Evolutionary conservation across 2,888 invertebrate genomes (phyloP).

Genomic region (Cephonodes hylas): DNA sequence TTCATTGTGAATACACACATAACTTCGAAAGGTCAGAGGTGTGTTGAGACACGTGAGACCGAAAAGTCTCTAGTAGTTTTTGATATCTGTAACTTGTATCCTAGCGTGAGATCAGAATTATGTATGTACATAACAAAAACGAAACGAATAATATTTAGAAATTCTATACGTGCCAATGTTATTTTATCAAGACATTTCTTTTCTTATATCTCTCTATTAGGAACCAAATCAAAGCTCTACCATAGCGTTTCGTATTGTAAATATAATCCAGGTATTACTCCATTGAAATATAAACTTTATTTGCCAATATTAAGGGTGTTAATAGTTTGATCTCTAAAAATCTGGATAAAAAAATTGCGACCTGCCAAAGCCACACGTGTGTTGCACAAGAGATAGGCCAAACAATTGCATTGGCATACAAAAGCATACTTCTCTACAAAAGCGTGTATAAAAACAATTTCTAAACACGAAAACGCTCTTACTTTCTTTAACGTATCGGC

Average conservation of each 20-base stretch:
- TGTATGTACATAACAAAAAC: too few species aligned
- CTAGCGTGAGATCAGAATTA: too few species aligned
- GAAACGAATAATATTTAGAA: too few species aligned
- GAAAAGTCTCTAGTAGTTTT: too few species aligned
- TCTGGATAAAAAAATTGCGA: constrained; percentile 26
- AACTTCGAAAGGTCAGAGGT: too few species aligned
- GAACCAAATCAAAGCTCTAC: too few species aligned
- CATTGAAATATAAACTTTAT: neutral
- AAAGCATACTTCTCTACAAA: constrained; percentile 39
- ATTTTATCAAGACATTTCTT: too few species aligned
- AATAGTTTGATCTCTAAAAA: neutral
- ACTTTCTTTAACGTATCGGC: constrained; percentile 60
- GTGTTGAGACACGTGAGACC: too few species aligned
- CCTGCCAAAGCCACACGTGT: constrained; percentile 47
- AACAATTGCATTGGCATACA: constrained; percentile 45
- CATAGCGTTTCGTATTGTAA: neutral
- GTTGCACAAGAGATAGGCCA: constrained; percentile 57
- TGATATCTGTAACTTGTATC: too few species aligned
- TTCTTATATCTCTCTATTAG: too few species aligned
- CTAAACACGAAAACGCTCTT: constrained; percentile 62
- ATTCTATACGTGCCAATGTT: too few species aligned
- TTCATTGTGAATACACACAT: too few species aligned
- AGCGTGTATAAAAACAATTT: constrained; percentile 47
- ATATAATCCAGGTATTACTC: neutral
- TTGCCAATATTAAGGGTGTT: neutral